Base-by-base conservation (phyloP, 2,888 invertebrate species). In the Tupiocoris notatus region DNA sequence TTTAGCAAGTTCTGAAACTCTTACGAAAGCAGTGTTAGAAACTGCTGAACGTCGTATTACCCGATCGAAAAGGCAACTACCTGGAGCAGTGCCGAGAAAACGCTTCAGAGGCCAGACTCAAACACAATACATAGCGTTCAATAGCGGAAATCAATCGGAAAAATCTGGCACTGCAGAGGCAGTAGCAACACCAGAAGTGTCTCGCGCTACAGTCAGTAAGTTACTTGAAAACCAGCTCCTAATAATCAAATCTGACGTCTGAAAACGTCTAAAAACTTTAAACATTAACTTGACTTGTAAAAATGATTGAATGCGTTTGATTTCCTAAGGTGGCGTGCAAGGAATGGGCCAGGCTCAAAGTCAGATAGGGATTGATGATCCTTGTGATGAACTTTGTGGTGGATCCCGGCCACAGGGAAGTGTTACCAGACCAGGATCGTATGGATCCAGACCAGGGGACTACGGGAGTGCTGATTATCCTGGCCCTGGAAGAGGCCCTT, bases 321-420 rank as follows among this genome's bases (percentile, higher is more conserved):
- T 21, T 22, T 64, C 9, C 24, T 20, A 25, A 94, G 93, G 88
- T 86, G 93, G 93, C 63, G 89, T 86, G 79, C 90, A 90, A 82
- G 94, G 94, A 75, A 93, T 94, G 92, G 94, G 94, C 0, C 93
- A 93, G 86, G 94, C 94, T 0, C 94, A 94, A 84, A 93, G 93
- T 84, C 94, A 94, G 84, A 91, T 92, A 66, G 87, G 89, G 77
- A 88, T 89, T 68, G 88, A 89, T 66, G 87, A 86, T 0, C 73
- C 73, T 1, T 88, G 87, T 78, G 92, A 92, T 80, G 91, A 88
- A 64, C 92, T 91, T 83, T 84, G 75, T 67, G 39, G 65, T 1
- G 73, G 12, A 3, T 3, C 39, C 12, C 22, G 18, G 58, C 64
- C 24, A 57, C 71, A 23, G 79, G 59, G 59, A 54, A 17, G 18